Base-by-base conservation (phyloP, 2,797 vertebrate genomes). In the Margarornis squamiger region DNA sequence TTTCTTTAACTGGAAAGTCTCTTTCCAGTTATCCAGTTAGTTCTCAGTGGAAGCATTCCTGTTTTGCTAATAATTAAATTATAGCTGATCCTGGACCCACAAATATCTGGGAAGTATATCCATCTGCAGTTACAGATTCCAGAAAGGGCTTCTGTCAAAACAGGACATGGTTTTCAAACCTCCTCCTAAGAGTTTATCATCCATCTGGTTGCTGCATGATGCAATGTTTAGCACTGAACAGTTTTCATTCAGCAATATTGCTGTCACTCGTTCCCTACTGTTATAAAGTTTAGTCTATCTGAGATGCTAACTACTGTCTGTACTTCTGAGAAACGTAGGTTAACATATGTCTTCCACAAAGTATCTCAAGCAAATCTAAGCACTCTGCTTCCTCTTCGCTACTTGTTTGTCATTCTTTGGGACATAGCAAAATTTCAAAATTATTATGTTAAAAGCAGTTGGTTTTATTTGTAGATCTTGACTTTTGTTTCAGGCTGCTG, bases 121-220 rank as follows among this genome's bases (percentile, higher is more conserved):
- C 62, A 4, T 86, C 68, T 93, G 55, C 83, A 91, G 32, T 90
- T 88, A 67, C 73, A 81, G 39, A 59, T 75, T 79, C 68, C 57
- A 49, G 36, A 82, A 76, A 36, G 38, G 38, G 9, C 39, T 87
- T 14, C 32, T 92, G 68, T 92, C 79, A 78, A 62, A 82, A 85
- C 85, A 95, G 76, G 83, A 73, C 79, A 26, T 73, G 57, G 48
- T 70, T 95, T 93, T 96, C 90, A 94, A 79, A 93, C 59, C 70
- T 81, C 58, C 62, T 94, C 51, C 32, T 65, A 46, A 86, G 55
- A 72, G 58, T 86, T 93, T 92, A 54, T 91, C 76, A 43, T 59
- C 75, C 70, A 57, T 89, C 91, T 86, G 54, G 11, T 77, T 91
- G 49, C 71, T 7, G 8, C 12, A 14, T 89, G n/a, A 46, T 89